Conservation (phyloP, 2,888 invertebrate species). For the Leistus spinibarbis region DNA sequence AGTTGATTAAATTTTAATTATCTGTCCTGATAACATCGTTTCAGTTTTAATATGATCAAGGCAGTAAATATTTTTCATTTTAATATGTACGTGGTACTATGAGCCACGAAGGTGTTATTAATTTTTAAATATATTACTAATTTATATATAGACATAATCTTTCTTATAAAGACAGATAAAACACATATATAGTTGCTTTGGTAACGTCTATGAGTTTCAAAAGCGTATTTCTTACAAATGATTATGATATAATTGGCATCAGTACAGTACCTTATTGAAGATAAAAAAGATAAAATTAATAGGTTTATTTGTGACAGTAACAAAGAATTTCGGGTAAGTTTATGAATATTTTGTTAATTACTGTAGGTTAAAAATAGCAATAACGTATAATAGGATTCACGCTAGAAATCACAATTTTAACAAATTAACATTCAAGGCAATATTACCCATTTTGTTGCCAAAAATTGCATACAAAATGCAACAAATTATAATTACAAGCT, state of each 20-base stretch:
- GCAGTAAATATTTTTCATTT: background rate
- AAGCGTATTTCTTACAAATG: too few relatives aligned
- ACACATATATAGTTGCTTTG: too few relatives aligned
- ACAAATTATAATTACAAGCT: background rate
- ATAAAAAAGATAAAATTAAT: too few relatives aligned
- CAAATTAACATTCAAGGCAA: background rate
- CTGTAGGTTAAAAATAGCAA: background rate
- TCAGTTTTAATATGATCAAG: background rate
- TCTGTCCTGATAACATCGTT: background rate
- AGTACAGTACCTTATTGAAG: too few relatives aligned
- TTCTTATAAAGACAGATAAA: too few relatives aligned
- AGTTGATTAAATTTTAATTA: background rate
- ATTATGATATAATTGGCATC: too few relatives aligned
- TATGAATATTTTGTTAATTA: too few relatives aligned
- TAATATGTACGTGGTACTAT: too few relatives aligned
- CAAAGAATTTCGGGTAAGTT: too few relatives aligned
- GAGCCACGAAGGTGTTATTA: background rate
- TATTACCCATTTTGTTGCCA: background rate
- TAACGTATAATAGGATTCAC: background rate
- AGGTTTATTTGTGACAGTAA: too few relatives aligned
- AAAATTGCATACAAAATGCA: background rate
- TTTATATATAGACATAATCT: too few relatives aligned
- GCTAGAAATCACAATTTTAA: background rate
- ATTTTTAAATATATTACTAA: background rate
- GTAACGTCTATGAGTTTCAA: too few relatives aligned